A percentile compares a stretch with the other conserved stretches of the same genome.
Evolutionary conservation across 2,113 vertebrate genomes (phyloP).

Genomic region (Struthidea cinerea): DNA sequence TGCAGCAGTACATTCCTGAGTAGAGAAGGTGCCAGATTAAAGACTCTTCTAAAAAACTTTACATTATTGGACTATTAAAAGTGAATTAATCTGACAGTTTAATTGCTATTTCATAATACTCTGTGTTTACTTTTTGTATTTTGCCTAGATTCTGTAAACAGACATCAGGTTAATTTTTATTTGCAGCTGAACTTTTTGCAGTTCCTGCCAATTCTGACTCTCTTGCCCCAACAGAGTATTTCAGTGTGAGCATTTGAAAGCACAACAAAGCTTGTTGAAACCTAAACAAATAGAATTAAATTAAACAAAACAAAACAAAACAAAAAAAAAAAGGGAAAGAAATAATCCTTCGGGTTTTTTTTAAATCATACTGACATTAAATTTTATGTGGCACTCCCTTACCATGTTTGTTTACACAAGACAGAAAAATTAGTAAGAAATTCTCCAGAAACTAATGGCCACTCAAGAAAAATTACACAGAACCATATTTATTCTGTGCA

Average conservation of each 20-base stretch:
- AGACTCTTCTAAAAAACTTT: background rate
- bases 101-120: background rate
- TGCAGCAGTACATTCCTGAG: background rate
- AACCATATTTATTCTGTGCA: background rate
- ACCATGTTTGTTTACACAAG: background rate
- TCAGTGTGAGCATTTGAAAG: background rate
- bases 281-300: background rate
- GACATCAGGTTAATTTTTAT: conserved; percentile 13
- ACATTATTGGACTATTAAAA: background rate
- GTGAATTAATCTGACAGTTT: background rate
- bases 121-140: background rate
- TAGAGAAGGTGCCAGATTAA: background rate
- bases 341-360: background rate
- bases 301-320: background rate
- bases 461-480: background rate
- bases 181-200: background rate
- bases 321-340: background rate
- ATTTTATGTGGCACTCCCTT: background rate
- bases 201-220: background rate
- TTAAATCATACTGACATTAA: background rate
- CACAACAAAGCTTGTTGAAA: background rate
- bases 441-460: background rate
- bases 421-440: background rate
- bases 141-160: conserved; percentile 8
- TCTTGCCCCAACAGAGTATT: background rate